Percentiles rank a stretch among this genome's conserved stretches.
Conservation (phyloP, 2,797 vertebrate genomes). For the Sebastes jordani region DNA sequence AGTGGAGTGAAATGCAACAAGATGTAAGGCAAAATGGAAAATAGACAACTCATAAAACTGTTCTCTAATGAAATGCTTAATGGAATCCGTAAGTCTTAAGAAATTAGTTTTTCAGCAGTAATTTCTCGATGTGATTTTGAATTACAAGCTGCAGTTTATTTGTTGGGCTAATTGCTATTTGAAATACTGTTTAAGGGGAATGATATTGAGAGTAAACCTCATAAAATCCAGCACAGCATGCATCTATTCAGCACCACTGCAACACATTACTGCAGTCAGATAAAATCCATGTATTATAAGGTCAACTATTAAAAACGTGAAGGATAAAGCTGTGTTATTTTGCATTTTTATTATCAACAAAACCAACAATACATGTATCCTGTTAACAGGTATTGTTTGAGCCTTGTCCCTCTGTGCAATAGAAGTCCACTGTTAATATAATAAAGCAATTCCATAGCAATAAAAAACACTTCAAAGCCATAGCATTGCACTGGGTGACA, state of each 20-base stretch:
- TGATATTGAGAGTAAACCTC: neutral
- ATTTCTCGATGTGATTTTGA: neutral
- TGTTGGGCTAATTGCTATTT: neutral
- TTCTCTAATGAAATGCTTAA: neutral
- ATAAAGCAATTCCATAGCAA: neutral
- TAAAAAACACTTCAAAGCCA: neutral
- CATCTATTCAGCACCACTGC: neutral
- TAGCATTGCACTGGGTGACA: neutral
- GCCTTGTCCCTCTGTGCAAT: neutral
- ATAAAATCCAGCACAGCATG: neutral
- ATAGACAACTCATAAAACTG: neutral
- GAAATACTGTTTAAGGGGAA: neutral
- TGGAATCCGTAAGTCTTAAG: neutral
- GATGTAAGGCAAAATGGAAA: neutral
- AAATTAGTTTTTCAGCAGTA: neutral
- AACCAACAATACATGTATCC: neutral
- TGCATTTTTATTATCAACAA: neutral
- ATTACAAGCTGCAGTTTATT: neutral
- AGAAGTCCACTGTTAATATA: neutral
- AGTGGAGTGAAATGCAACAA: neutral
- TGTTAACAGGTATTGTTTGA: neutral
- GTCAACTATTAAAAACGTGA: neutral
- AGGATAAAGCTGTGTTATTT: neutral
- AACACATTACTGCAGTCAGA: neutral
- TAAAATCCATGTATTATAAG: neutral